Base-by-base conservation (phyloP, 1,140 invertebrate species). In the Eurosta solidaginis region DNA sequence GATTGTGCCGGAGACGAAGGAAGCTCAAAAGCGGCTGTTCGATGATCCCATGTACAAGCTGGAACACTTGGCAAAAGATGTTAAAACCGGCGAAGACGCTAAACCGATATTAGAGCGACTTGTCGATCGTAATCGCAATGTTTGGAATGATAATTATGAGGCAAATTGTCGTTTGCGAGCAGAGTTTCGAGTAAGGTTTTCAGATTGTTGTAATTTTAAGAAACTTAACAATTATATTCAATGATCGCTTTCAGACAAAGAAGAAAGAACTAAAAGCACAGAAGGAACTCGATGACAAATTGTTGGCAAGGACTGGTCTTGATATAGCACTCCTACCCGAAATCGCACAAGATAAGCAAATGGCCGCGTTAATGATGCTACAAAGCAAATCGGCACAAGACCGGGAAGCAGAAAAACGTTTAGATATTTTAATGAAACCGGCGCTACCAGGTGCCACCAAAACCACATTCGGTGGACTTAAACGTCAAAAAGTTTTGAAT, bases 11-110 rank as follows among this genome's bases (percentile, higher is more conserved):
- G 94, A 96, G 87, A 96, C 96, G 6, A 98, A 97, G 87, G 93
- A 94, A 87, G 93, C 93, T 7, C 95, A 94, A 77, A 94, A 94
- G 82, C 92, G 94, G 82, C 88, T 99, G 29, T 96, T 94, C 81
- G 94, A 96, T 83, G 97, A 99, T 92, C 92, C 97, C 25, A 99
- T 99, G 97, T 99, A 94, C 86, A 97, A 94, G 88, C 89, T 99
- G 78, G 97, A 99, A 88, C 97, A 99, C 90, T 94, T 94, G 45
- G 91, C 92, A 12, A 92, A 94, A 78, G 97, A 99, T 89, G 90
- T 92, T 81, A 91, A 91, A 81, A 91, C 92, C 73, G 92, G 93
- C 0, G 93, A 93, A 82, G 90, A 90, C 74, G 90, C 92, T 5
- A 92, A 94, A 81, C 93, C 94, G 1, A 89, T 91, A 20, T 84